Evolutionary conservation across 1,140 invertebrate genomes (phyloP), one percentile per base, ranked within the genome.

Genomic region (Amyelois transitella): DNA sequence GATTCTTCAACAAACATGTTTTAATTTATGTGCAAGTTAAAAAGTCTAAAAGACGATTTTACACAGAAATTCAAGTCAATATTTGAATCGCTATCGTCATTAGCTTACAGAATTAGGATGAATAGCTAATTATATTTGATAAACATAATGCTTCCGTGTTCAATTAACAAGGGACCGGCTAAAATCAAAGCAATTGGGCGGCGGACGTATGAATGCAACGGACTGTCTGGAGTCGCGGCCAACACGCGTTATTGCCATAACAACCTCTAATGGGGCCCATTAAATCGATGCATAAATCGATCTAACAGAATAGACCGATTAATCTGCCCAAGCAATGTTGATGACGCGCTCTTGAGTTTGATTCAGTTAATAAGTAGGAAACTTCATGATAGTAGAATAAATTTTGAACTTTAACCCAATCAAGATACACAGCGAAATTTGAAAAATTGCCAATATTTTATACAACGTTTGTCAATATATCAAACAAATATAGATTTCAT

Each of bases 261-360:
- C 68, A 65, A 60, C 62, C 48, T 47, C 58, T 71, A 74, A 71
- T 74, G 62, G 62, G 60, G 52, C 17, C 56, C 45, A 58, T 63
- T 71, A 65, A 69, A 64, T 69, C 64, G 66, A 58, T 54, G 62
- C 69, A 67, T 71, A 74, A 74, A 74, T 71, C 68, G 68, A 55
- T 59, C 61, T 45, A 24, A 32, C 52, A 64, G 65, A 74, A 74
- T 71, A 60, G 68, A 60, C 61, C 68, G 44, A 74, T 74, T 74
- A 66, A 74, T 74, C 71, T 64, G 56, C 7, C 38, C 49, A 22
- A 25, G 44, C 32, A 38, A 51, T 60, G 55, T 53, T 54, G 45
- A 48, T 48, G 45, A 48, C 51, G 49, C 48, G 44, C 32, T 56
- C 18, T 38, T 38, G 12, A 38, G 17, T 4, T 12, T 38, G 18